Percentiles rank a stretch among this genome's conserved stretches.
These are phyloP conservation scores for Austrolebias charrua DNA, from an alignment of 2,797 vertebrate genomes.

Conservation along the genomic window DNA sequence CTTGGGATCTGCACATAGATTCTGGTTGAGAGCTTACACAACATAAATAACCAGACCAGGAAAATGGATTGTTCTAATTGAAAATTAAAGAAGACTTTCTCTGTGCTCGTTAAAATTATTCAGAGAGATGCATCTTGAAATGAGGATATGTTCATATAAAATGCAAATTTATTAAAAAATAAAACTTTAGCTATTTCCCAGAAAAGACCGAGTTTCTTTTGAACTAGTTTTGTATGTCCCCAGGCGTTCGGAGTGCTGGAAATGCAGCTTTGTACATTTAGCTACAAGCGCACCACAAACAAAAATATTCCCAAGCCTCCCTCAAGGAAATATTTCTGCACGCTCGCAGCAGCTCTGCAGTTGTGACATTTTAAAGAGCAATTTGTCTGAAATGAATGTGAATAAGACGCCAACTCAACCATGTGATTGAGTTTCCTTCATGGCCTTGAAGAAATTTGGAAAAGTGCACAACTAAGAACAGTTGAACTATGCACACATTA, in stretches of 20 bases:
- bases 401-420: conserved; percentile 52
- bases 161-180: conserved; percentile 5
- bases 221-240: conserved; percentile 13
- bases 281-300: conserved; percentile 22
- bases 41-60: no score
- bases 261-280: conserved; percentile 15
- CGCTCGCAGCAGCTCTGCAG: conserved; percentile 35
- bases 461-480: conserved; percentile 18
- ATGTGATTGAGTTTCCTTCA: conserved; percentile 59
- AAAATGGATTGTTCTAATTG: no score
- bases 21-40: no score
- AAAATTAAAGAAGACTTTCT: background rate
- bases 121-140: background rate
- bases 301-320: conserved; percentile 28
- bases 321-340: conserved; percentile 24
- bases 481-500: conserved; percentile 30
- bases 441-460: conserved; percentile 46
- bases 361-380: conserved; percentile 64
- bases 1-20: no score
- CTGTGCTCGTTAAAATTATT: background rate
- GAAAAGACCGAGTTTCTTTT: conserved; percentile 21
- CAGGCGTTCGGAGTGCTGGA: conserved; percentile 15
- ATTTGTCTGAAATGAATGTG: conserved; percentile 46
- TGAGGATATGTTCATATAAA: conserved; percentile 4
- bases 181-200: conserved; percentile 6